Conservation (phyloP, 2,113 vertebrate genomes). For the Pogonocichla stellata region DNA sequence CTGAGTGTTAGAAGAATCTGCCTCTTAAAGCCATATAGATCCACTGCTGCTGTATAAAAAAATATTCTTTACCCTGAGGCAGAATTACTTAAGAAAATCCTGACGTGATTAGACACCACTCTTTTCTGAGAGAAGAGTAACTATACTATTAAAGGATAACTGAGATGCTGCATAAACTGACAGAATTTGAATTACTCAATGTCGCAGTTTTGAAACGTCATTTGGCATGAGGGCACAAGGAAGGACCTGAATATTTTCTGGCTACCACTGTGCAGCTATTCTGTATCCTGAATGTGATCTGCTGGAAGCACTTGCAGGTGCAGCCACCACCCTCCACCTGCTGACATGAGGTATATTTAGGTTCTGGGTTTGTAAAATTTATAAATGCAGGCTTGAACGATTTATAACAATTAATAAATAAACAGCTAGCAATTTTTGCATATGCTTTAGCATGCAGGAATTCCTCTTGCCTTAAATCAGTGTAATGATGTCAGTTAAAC, state of each 20-base stretch:
- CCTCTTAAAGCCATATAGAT: constrained; percentile 66
- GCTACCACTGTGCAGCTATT: not conserved
- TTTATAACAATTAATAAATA: not conserved
- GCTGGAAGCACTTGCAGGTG: not conserved
- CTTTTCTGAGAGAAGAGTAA: constrained; percentile 27
- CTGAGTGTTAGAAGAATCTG: constrained; percentile 62
- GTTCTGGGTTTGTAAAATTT: not conserved
- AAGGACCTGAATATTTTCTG: not conserved
- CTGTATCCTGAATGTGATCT: not conserved
- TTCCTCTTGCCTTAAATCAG: not conserved
- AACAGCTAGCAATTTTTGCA: not conserved
- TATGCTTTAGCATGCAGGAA: not conserved
- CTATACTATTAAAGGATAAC: constrained; percentile 36
- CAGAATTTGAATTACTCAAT: not conserved
- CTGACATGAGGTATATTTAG: not conserved
- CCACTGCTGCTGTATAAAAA: constrained; percentile 33
- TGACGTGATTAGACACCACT: constrained; percentile 51
- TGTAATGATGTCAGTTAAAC: not conserved
- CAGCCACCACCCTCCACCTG: not conserved
- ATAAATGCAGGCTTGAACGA: not conserved
- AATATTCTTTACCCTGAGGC: constrained; percentile 3
- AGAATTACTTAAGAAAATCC: constrained; percentile 66
- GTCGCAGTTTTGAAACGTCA: not conserved
- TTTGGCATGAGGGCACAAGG: not conserved
- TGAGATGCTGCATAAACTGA: constrained; percentile 17